Conservation (phyloP, 2,797 vertebrate genomes). For the Hybognathus amarus region DNA sequence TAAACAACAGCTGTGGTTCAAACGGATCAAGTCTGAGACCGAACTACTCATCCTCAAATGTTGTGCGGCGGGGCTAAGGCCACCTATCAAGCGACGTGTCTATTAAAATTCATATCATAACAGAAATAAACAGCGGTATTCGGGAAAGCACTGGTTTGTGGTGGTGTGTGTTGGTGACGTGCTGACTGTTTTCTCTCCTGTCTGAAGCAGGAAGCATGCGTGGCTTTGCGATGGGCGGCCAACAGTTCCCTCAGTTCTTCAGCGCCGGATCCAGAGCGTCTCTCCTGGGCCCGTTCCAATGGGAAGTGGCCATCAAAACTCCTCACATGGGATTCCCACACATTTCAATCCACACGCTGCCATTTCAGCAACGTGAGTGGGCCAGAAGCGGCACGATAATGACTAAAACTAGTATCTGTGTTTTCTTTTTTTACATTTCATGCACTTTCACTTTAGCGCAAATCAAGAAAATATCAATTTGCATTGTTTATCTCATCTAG, state of each 20-base stretch:
- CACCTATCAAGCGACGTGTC: too few species aligned
- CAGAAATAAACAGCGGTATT: too few species aligned
- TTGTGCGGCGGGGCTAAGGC: too few species aligned
- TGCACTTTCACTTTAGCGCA: too few species aligned
- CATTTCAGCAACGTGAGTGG: constrained; percentile 82
- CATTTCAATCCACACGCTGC: constrained; percentile 83
- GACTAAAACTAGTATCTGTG: too few species aligned
- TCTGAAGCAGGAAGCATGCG: constrained; percentile 82
- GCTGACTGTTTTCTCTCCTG: neutral
- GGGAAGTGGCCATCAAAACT: constrained; percentile 87
- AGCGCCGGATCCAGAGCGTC: constrained; percentile 86
- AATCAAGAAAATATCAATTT: too few species aligned
- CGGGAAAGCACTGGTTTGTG: neutral
- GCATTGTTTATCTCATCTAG: too few species aligned
- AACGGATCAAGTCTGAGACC: too few species aligned
- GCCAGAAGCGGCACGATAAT: neutral
- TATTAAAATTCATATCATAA: too few species aligned
- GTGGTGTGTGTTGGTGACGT: neutral
- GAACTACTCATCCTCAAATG: too few species aligned
- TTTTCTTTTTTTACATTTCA: too few species aligned
- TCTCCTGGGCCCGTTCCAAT: constrained; percentile 92
- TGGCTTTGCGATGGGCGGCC: constrained; percentile 84
- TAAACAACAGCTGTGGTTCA: too few species aligned
- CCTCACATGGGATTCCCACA: constrained; percentile 81
- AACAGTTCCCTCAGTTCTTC: constrained; percentile 93